A percentile compares a stretch with the other conserved stretches of the same genome.
Conservation (phyloP, 1,140 invertebrate species). For the Aphidius ervi region DNA sequence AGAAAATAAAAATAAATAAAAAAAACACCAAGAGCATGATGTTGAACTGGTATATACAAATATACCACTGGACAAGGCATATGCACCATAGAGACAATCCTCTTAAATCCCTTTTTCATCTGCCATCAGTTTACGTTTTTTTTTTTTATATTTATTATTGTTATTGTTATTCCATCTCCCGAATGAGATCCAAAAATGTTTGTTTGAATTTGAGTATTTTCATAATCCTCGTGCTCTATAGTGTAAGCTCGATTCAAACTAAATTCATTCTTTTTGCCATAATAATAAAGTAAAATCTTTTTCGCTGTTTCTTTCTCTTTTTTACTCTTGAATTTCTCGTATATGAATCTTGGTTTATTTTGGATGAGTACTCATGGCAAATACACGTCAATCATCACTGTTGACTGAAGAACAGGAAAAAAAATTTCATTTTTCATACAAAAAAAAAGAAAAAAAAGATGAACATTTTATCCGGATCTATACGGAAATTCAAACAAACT, state of each 20-base stretch:
- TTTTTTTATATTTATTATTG: neutral
- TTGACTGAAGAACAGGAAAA: neutral
- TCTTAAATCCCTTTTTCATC: constrained; percentile 20
- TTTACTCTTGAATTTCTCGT: neutral
- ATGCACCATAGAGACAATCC: constrained; percentile 19
- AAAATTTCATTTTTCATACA: no score
- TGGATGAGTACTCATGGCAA: constrained; percentile 13
- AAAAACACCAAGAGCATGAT: no score
- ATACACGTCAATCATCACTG: constrained; percentile 24
- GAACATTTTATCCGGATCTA: neutral
- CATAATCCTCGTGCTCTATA: constrained; percentile 21
- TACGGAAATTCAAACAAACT: constrained; percentile 21
- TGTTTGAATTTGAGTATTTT: constrained; percentile 21
- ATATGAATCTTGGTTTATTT: neutral
- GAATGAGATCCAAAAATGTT: constrained; percentile 10
- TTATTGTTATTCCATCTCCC: neutral
- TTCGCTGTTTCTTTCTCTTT: neutral
- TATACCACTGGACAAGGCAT: neutral
- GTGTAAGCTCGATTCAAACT: constrained; percentile 2
- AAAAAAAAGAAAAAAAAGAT: no score
- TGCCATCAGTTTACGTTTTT: neutral
- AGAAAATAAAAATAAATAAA: no score
- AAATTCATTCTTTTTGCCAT: constrained; percentile 22
- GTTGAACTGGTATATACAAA: neutral
- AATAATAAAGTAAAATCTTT: constrained; percentile 21